Evolutionary conservation across 1,140 invertebrate genomes (phyloP).

Genomic region (Bemisia tabaci): DNA sequence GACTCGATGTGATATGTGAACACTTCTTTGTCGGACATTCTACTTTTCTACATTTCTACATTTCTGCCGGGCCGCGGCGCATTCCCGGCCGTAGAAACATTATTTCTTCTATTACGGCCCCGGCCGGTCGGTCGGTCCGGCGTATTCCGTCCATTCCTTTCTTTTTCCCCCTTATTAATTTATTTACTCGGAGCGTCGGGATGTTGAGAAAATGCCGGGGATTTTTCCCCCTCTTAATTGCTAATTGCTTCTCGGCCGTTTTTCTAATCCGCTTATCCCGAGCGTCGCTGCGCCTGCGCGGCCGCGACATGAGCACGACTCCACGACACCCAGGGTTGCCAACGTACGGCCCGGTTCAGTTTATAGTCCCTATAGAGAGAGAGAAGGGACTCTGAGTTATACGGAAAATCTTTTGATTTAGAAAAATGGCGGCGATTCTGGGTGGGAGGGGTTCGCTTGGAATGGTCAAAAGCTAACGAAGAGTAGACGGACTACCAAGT

Average conservation of each 20-base stretch:
- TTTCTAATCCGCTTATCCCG: neutral
- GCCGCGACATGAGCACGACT: too few relatives aligned
- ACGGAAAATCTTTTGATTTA: too few relatives aligned
- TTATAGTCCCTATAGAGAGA: too few relatives aligned
- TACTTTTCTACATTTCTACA: neutral
- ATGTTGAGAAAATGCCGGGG: neutral
- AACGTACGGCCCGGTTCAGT: too few relatives aligned
- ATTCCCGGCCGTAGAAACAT: neutral
- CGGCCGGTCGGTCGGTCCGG: neutral
- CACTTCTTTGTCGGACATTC: neutral
- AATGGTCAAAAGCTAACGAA: too few relatives aligned
- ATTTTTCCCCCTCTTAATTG: neutral
- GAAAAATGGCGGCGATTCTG: too few relatives aligned
- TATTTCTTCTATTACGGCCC: neutral
- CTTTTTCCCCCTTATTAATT: neutral
- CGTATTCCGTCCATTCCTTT: neutral
- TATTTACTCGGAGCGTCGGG: neutral
- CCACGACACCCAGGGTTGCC: too few relatives aligned
- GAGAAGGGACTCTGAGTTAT: too few relatives aligned
- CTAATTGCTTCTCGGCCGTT: neutral
- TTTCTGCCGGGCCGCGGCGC: too few relatives aligned
- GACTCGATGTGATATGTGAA: neutral
- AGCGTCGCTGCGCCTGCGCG: too few relatives aligned
- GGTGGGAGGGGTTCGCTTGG: too few relatives aligned
- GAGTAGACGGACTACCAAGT: too few relatives aligned